Percentiles rank a stretch among this genome's conserved stretches.
These are phyloP conservation scores for Cryptops parisi DNA, from an alignment of 2,888 invertebrate species.

Conservation along the genomic window DNA sequence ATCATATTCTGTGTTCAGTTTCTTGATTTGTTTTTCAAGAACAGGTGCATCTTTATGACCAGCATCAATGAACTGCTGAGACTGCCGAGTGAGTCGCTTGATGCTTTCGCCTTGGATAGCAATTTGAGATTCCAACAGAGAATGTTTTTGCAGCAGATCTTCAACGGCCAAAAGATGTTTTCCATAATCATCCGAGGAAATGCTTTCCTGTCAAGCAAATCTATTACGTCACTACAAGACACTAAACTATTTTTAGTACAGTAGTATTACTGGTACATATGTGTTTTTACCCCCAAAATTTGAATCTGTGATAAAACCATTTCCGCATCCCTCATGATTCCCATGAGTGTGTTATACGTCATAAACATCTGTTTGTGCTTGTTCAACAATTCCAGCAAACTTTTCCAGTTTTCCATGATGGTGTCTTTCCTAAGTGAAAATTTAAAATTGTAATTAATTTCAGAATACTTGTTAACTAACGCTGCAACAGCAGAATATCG, in stretches of 20 bases:
- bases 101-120: constrained; percentile 76
- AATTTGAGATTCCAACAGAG: constrained; percentile 78
- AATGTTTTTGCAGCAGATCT: constrained; percentile 85
- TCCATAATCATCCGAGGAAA: constrained; percentile 74
- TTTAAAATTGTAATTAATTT: not conserved
- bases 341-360: constrained; percentile 70
- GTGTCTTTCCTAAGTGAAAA: constrained; percentile 44
- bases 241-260: too few species aligned
- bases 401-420: constrained; percentile 73
- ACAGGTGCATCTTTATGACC: constrained; percentile 44
- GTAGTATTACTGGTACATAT: too few species aligned
- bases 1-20: constrained; percentile 61
- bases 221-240: too few species aligned
- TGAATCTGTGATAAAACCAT: constrained; percentile 67
- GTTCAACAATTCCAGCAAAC: constrained; percentile 68
- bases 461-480: not conserved
- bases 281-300: constrained; percentile 56
- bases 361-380: constrained; percentile 61
- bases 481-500: not conserved
- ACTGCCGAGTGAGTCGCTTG: constrained; percentile 51
- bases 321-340: constrained; percentile 78
- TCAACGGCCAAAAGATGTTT: constrained; percentile 90
- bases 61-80: constrained; percentile 39
- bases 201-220: constrained; percentile 28
- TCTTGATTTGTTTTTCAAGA: constrained; percentile 54